phyloP scores from a whole-genome alignment of 2,888 invertebrate genomes.

The Apodemia hepburni region DNA sequence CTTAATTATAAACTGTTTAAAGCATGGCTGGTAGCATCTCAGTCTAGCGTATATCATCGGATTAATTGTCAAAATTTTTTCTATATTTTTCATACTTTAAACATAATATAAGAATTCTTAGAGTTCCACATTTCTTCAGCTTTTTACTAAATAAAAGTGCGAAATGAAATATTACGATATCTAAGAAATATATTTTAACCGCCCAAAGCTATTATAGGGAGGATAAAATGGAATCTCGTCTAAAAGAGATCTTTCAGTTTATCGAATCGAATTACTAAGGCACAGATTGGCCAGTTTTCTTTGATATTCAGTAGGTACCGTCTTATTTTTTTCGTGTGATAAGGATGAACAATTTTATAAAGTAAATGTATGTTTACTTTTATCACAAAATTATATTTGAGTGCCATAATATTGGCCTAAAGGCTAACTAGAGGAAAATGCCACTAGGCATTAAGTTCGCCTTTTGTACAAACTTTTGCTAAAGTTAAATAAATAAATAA shows the following conservation, averaged over 20 bases:
- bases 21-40: too few species aligned
- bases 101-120: too few species aligned
- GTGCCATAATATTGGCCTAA: neutral
- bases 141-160: neutral
- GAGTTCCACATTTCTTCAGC: neutral
- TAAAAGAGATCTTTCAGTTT: conserved; percentile 12
- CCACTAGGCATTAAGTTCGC: too few species aligned
- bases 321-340: neutral
- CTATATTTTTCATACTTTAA: too few species aligned
- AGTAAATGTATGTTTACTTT: neutral
- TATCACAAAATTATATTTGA: neutral
- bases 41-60: too few species aligned
- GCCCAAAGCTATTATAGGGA: conserved; percentile 8
- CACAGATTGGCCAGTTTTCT: conserved; percentile 13
- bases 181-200: conserved; percentile 6
- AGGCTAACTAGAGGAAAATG: too few species aligned
- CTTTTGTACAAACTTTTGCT: too few species aligned
- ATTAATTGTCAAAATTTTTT: too few species aligned
- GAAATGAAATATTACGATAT: conserved; percentile 15
- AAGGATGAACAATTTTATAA: neutral
- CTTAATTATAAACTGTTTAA: too few species aligned
- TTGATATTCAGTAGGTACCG: conserved; percentile 3
- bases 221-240: conserved; percentile 11
- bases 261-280: conserved; percentile 4
- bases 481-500: too few species aligned